phyloP scores from a whole-genome alignment of 2,113 vertebrate species.

The Hippopotamus amphibius region DNA sequence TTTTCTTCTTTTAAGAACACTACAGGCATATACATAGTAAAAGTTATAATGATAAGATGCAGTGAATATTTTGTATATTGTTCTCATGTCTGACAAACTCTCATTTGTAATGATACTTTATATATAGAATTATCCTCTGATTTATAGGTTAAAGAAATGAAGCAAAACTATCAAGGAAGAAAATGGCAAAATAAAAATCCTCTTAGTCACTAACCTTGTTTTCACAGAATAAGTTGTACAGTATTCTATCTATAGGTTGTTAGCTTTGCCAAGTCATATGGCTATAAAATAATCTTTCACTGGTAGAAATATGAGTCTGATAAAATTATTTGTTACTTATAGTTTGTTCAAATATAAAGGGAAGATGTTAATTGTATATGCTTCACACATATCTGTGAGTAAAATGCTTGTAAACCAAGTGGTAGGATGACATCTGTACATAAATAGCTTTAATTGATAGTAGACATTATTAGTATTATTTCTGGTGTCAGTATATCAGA shows the following conservation, averaged over 20 bases:
- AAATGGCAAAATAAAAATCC: constrained; percentile 30
- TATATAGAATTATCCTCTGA: not conserved
- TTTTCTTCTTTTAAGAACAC: not conserved
- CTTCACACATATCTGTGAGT: not conserved
- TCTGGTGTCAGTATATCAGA: not conserved
- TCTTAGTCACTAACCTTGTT: not conserved
- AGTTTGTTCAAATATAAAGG: not conserved
- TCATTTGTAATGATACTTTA: not conserved
- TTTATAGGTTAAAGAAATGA: constrained; percentile 11
- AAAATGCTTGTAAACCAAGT: constrained; percentile 15
- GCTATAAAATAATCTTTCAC: not conserved
- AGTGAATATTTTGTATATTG: not conserved
- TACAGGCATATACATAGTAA: not conserved
- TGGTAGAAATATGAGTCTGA: not conserved
- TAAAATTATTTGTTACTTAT: constrained; percentile 34
- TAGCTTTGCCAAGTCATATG: not conserved
- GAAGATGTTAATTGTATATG: not conserved
- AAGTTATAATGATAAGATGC: not conserved
- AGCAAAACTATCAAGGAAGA: not conserved
- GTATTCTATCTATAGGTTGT: not conserved
- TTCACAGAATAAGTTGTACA: not conserved
- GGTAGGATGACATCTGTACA: not conserved
- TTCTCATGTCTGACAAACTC: not conserved
- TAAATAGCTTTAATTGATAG: not conserved
- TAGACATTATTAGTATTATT: not conserved